Conservation (phyloP, 2,888 invertebrate genomes). For the Apamea monoglypha region DNA sequence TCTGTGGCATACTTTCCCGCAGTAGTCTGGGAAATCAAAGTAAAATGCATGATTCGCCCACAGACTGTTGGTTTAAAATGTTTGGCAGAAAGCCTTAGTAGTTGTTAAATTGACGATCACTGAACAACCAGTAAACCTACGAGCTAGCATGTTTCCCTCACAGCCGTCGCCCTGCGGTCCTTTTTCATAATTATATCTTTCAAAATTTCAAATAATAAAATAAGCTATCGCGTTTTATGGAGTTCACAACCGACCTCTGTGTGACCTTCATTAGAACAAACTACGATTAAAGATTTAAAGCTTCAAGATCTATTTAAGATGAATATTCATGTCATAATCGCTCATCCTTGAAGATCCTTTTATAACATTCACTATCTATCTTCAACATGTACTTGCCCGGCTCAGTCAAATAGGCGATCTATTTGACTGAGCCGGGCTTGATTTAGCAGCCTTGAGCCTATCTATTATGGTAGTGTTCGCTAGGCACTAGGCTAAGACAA, state of each 20-base stretch:
- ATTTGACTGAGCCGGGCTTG: conserved; percentile 6
- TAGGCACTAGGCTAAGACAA: not conserved
- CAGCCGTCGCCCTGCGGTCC: not conserved
- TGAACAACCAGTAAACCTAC: too few species aligned
- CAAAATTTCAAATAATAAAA: too few species aligned
- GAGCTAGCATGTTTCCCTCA: not conserved
- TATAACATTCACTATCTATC: conserved; percentile 2
- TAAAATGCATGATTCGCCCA: not conserved
- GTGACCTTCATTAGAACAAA: conserved; percentile 22
- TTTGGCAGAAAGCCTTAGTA: not conserved
- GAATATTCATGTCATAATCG: conserved; percentile 1
- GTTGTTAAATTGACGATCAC: not conserved
- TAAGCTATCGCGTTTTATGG: not conserved
- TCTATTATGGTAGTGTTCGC: not conserved
- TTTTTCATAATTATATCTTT: too few species aligned
- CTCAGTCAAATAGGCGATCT: too few species aligned
- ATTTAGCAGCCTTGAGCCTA: not conserved
- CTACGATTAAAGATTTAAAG: conserved; percentile 14
- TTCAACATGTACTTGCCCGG: not conserved
- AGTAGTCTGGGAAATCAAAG: not conserved
- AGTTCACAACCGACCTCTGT: conserved; percentile 2
- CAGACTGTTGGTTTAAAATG: not conserved
- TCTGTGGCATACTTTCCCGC: not conserved
- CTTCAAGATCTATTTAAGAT: conserved; percentile 23
- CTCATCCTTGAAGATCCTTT: conserved; percentile 23